Conservation (phyloP, 30 jellyfish, hydroid and myxozoan species). For the Rhopilema esculentum region DNA sequence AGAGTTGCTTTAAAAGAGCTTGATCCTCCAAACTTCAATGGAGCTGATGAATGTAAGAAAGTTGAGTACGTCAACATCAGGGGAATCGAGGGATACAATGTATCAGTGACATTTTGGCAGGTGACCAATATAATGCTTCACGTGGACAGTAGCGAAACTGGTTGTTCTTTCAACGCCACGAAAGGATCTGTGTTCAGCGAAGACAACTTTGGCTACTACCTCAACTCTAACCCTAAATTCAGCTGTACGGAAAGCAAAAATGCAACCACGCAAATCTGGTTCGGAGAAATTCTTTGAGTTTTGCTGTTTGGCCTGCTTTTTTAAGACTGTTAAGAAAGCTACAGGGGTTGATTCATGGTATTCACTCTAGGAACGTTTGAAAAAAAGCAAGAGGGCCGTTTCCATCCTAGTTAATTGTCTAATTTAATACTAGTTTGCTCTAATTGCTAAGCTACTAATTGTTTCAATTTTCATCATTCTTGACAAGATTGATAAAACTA, state of each 20-base stretch:
- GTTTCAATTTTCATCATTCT: too few species aligned
- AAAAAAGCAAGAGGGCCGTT: too few species aligned
- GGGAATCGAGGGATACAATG: conserved; percentile 15
- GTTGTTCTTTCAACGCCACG: not conserved
- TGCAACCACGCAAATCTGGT: conserved; percentile 42
- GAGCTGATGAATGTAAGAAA: conserved; percentile 8
- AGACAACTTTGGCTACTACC: conserved; percentile 44
- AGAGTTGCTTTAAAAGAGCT: not conserved
- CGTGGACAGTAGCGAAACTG: not conserved
- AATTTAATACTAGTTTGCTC: too few species aligned
- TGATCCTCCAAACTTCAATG: not conserved
- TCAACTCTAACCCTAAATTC: not conserved
- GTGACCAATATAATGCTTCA: not conserved
- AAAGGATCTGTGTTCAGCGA: conserved; percentile 3
- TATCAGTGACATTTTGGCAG: conserved; percentile 35
- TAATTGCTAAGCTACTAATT: too few species aligned
- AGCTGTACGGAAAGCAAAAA: not conserved
- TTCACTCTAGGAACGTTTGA: too few species aligned
- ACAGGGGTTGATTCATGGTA: too few species aligned
- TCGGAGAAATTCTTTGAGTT: conserved; percentile 1
- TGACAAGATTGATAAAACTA: too few species aligned
- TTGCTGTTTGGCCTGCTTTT: too few species aligned
- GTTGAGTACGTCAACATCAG: conserved; percentile 22
- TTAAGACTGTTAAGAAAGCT: too few species aligned
- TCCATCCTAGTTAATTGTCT: too few species aligned